A percentile compares a stretch with the other conserved stretches of the same genome.
Conservation (phyloP, 2,888 invertebrate genomes). For the Gisinianus flammeolus region DNA sequence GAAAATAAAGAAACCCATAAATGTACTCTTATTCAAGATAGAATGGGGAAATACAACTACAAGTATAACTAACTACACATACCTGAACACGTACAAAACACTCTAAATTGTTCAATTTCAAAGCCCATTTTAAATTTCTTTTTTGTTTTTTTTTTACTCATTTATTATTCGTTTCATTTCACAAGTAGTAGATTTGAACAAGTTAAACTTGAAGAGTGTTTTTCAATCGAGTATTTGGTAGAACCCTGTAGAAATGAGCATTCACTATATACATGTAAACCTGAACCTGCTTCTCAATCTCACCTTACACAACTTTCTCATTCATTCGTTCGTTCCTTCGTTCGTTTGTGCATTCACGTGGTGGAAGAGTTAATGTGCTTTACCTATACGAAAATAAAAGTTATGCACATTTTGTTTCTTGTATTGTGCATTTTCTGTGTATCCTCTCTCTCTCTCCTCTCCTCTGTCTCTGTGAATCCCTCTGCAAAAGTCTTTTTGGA, state of each 20-base stretch:
- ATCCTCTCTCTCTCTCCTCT: too few species aligned
- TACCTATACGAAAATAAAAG: too few species aligned
- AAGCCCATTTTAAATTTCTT: neutral
- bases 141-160: neutral
- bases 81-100: neutral
- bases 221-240: neutral
- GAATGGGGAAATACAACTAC: too few species aligned
- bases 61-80: too few species aligned
- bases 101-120: neutral
- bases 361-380: too few species aligned
- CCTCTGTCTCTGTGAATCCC: too few species aligned
- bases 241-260: neutral
- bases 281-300: neutral
- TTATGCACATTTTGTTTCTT: too few species aligned
- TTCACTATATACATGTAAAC: neutral
- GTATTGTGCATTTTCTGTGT: too few species aligned
- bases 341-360: neutral
- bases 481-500: too few species aligned
- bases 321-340: slow-evolving; percentile 8
- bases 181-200: neutral
- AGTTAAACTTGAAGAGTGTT: neutral
- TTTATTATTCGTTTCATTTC: neutral
- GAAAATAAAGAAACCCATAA: too few species aligned
- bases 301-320: slow-evolving; percentile 28
- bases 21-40: too few species aligned